Conservation (phyloP, 37 sponge, comb jelly and placozoan genomes). For the Chondrosia reniformis region DNA sequence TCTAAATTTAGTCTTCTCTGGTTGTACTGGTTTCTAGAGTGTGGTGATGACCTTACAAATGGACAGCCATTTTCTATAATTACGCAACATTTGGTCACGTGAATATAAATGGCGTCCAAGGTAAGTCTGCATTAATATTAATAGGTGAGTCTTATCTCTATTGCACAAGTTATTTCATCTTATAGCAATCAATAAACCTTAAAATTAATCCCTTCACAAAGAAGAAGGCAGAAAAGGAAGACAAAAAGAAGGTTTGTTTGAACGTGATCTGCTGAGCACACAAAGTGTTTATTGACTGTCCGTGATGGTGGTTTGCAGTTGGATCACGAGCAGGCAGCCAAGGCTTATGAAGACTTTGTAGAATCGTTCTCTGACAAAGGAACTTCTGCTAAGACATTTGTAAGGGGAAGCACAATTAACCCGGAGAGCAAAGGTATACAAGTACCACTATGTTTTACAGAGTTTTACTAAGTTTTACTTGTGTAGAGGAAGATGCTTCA, state of each 20-base stretch:
- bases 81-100: too few relatives aligned
- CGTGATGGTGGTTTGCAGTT: neutral
- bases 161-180: too few relatives aligned
- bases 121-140: too few relatives aligned
- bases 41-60: too few relatives aligned
- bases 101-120: too few relatives aligned
- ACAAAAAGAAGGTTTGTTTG: slow-evolving; percentile 49
- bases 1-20: too few relatives aligned
- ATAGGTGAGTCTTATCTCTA: too few relatives aligned
- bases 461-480: too few relatives aligned
- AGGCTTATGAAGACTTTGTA: slow-evolving; percentile 94
- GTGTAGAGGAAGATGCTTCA: slow-evolving; percentile 15
- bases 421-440: slow-evolving; percentile 46
- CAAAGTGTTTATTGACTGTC: neutral
- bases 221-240: slow-evolving; percentile 64
- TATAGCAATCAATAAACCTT: too few relatives aligned
- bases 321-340: slow-evolving; percentile 64
- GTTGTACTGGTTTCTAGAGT: too few relatives aligned
- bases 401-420: slow-evolving; percentile 83
- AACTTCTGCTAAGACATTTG: slow-evolving; percentile 79
- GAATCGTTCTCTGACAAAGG: slow-evolving; percentile 77
- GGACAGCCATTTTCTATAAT: too few relatives aligned
- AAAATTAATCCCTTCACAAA: slow-evolving; percentile 43
- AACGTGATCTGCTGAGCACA: neutral
- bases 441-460: neutral